Base-by-base conservation (phyloP, 2,888 invertebrate species). In the Nomada ruficornis region DNA sequence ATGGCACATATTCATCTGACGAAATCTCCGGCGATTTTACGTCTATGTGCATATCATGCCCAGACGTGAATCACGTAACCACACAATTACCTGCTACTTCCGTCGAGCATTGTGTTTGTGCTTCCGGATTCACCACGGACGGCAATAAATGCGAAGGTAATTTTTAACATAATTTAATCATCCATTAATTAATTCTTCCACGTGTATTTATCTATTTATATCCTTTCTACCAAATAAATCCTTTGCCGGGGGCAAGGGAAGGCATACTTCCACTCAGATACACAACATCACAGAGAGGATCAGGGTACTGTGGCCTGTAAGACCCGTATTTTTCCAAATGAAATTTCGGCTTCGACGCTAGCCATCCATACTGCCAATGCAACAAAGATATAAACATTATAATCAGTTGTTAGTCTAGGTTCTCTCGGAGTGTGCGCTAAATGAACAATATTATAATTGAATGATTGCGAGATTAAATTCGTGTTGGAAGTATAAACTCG, bases 31-130 rank as follows among this genome's bases (percentile, higher is more conserved):
- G 96, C n/a, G 95, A 96, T 89, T 94, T 94, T 10, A 94, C 94
- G 5, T 94, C 94, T 69, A 87, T 90, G 26, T 94, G 94, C 73
- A 85, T 91, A 11, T 94, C 95, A 2, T 96, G 96, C 90, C 96
- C 96, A 0, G 96, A 96, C 90, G 94, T 94, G 26, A 95, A 96
- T 90, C 96, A 96, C 82, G 94, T 95, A 18, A 96, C 96, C 0
- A 89, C 93, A 11, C 90, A 92, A n/a, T 94, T 94, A 11, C 95
- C 96, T 57, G 95, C 96, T 0, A 94, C 94, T 20, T 95, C 95
- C 23, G 85, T 94, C 5, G 93, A 95, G 7, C 95, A 95, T 84
- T 96, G 96, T 90, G 93, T 94, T 23, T 96, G 96, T 88, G 95
- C 96, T 90, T 92, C 93, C 18, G 96, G 96, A n/a, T 96, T 95